These are phyloP conservation scores for Hormaphis cornu DNA, from an alignment of 1,140 invertebrate species.

Conservation along the genomic window DNA sequence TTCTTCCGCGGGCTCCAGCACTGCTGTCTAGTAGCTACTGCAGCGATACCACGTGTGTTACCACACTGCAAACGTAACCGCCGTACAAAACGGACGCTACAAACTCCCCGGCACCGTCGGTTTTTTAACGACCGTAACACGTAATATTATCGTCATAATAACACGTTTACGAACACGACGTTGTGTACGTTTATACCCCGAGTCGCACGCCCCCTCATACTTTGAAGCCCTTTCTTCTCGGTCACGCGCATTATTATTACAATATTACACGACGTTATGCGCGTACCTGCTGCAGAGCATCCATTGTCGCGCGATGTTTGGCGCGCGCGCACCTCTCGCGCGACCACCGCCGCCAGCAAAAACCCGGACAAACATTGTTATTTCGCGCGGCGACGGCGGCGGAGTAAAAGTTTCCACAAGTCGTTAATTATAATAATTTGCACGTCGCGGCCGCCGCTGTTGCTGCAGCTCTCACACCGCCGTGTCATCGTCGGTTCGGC, in stretches of 20 bases:
- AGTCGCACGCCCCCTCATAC: too few relatives aligned
- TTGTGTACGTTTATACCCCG: too few relatives aligned
- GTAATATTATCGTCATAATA: too few relatives aligned
- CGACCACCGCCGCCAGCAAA: neutral
- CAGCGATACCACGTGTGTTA: too few relatives aligned
- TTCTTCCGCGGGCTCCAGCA: too few relatives aligned
- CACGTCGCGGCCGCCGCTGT: conserved; percentile 15
- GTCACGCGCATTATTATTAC: neutral
- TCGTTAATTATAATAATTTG: conserved; percentile 33
- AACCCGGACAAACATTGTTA: conserved; percentile 20
- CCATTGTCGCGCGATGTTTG: neutral
- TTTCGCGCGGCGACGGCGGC: conserved; percentile 8
- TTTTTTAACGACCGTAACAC: too few relatives aligned
- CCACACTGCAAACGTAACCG: too few relatives aligned
- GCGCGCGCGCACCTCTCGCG: neutral
- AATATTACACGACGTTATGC: neutral
- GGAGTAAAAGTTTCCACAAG: conserved; percentile 27
- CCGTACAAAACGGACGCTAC: too few relatives aligned
- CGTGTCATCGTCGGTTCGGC: neutral
- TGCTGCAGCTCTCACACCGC: neutral
- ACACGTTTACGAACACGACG: too few relatives aligned
- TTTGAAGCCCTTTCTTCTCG: conserved; percentile 5
- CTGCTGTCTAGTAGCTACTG: too few relatives aligned
- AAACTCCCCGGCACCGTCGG: too few relatives aligned
- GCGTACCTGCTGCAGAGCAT: neutral